Evolutionary conservation across 92 coral and sea anemone species (phyloP).

Genomic region (Phymanthus crucifer): DNA sequence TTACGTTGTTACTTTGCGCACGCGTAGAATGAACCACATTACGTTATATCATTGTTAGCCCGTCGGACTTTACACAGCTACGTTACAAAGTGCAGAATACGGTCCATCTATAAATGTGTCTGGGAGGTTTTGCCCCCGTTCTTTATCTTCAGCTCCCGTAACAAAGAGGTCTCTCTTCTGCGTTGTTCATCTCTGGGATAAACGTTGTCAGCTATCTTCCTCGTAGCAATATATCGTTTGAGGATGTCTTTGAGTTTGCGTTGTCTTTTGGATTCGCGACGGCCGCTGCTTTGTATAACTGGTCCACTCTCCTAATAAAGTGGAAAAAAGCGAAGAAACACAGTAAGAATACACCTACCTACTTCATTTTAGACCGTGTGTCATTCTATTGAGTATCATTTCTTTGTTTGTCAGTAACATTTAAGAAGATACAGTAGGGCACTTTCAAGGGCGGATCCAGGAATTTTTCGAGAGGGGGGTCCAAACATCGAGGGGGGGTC

Average conservation of each 20-base stretch:
- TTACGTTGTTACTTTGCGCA: too few species aligned
- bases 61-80: too few species aligned
- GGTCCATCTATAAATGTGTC: not conserved
- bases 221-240: constrained; percentile 15
- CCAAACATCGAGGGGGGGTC: too few species aligned
- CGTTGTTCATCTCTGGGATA: not conserved
- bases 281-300: not conserved
- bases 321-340: not conserved
- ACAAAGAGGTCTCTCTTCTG: not conserved
- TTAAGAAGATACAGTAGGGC: too few species aligned
- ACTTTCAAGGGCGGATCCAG: too few species aligned
- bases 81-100: too few species aligned
- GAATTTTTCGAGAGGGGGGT: too few species aligned
- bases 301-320: not conserved
- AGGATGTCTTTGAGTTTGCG: constrained; percentile 20
- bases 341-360: not conserved
- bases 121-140: not conserved
- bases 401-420: too few species aligned
- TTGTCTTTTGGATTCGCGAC: not conserved
- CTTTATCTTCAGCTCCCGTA: not conserved
- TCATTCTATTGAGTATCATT: too few species aligned
- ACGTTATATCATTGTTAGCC: too few species aligned
- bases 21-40: too few species aligned
- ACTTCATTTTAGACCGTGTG: too few species aligned
- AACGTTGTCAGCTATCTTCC: constrained; percentile 3